Conservation (phyloP, 2,113 vertebrate species). For the Macquaria ambigua region DNA sequence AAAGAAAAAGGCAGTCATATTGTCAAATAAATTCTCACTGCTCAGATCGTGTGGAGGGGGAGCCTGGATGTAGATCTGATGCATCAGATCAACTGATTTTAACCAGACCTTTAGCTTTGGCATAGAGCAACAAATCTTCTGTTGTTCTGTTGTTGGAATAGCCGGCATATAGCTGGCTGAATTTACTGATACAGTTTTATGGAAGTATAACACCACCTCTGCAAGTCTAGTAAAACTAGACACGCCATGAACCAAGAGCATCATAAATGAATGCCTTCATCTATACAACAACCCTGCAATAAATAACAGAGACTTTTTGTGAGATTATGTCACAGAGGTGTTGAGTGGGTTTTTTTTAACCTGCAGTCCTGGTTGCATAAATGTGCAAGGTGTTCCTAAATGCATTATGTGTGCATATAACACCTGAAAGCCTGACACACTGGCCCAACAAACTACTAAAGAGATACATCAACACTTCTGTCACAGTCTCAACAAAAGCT, state of each 20-base stretch:
- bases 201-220: neutral
- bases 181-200: conserved; percentile 14
- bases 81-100: neutral
- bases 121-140: neutral
- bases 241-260: neutral
- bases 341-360: neutral
- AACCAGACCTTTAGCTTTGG: neutral
- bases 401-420: neutral
- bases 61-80: neutral
- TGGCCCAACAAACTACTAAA: neutral
- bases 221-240: neutral
- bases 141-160: neutral
- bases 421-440: neutral
- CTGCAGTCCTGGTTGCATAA: neutral
- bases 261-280: neutral
- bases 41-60: neutral
- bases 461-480: neutral
- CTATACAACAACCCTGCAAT: neutral
- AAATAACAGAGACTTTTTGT: neutral
- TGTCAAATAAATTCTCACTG: too few relatives aligned
- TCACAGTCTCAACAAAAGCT: neutral
- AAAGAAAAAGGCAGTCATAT: neutral
- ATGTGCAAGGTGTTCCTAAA: neutral
- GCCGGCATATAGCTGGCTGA: neutral
- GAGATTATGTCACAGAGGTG: neutral